Base-by-base conservation (phyloP, 2,797 vertebrate species). In the Ctenochaetus hawaiiensis region DNA sequence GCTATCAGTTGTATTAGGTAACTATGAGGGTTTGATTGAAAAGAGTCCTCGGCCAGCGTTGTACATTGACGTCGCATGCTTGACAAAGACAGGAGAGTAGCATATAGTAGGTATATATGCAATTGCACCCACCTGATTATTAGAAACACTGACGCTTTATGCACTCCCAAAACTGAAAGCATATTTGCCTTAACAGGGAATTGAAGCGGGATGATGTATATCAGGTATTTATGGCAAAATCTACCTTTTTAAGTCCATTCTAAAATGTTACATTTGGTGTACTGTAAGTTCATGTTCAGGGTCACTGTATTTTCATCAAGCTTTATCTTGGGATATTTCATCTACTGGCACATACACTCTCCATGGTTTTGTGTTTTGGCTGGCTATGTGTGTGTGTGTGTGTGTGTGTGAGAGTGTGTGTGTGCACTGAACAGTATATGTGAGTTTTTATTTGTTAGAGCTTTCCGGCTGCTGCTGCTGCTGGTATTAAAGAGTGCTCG, bases 151-250 rank as follows among this genome's bases (percentile, higher is more conserved):
- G 87, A 90, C 58, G 91, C 88, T 90, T 93, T 91, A 94, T 93
- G 93, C 93, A 94, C 93, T 94, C 94, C 86, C 81, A 59, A 85
- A 90, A 91, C 91, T 75, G 81, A 89, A 91, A 90, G 77, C 77
- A 85, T 94, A 92, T 85, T 92, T 93, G 94, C 92, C 94, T 95
- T 94, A 94, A 91, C 71, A 75, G 85, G 86, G 83, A 87, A 87
- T 57, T 61, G 34, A 89, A 86, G 89, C 87, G 80, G 89, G 82
- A 86, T 89, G 89, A 81, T 90, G 78, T 91, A 88, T 93, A 91
- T 94, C 92, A 93, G 93, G 92, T 94, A 92, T 94, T 94, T 90
- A 91, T 92, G 89, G 85, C 82, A 90, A 91, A 92, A 89, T 94
- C 92, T 94, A 93, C 91, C 90, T 93, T 91, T 87, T 87, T 89